phyloP scores from a whole-genome alignment of 2,888 invertebrate species.

The Tortrix viridana region DNA sequence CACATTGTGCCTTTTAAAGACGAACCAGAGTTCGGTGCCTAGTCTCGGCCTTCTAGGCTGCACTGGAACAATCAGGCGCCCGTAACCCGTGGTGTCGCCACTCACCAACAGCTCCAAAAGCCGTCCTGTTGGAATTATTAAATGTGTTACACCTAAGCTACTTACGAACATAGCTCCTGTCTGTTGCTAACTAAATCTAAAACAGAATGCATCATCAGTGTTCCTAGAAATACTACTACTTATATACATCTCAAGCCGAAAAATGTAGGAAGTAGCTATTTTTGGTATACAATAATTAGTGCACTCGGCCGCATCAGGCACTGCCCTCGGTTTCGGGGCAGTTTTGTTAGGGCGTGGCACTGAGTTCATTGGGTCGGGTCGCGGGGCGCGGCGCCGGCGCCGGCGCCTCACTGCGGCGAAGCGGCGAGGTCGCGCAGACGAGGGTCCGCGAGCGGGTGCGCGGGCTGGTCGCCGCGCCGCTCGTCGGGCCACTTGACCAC shows the following conservation, averaged over 20 bases:
- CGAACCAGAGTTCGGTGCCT: no score
- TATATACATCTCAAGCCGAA: constrained; percentile 56
- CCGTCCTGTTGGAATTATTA: constrained; percentile 38
- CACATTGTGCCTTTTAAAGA: neutral
- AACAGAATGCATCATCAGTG: constrained; percentile 44
- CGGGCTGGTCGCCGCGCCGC: constrained; percentile 46
- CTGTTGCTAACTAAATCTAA: constrained; percentile 21
- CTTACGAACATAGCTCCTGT: constrained; percentile 31
- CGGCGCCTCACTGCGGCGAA: constrained; percentile 63
- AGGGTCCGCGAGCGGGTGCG: constrained; percentile 67
- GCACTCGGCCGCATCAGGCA: constrained; percentile 59
- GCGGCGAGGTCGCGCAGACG: constrained; percentile 68
- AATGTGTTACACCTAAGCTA: constrained; percentile 7
- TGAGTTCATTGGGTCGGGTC: constrained; percentile 51
- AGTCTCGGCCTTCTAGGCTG: neutral
- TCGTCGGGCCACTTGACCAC: constrained; percentile 77
- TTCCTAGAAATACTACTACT: constrained; percentile 52
- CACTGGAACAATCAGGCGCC: constrained; percentile 30
- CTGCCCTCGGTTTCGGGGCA: constrained; percentile 60
- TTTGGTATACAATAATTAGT: constrained; percentile 49
- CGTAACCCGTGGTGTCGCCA: constrained; percentile 38
- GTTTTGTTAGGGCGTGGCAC: constrained; percentile 62
- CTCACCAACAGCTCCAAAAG: constrained; percentile 41
- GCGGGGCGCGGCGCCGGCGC: constrained; percentile 42
- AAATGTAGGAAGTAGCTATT: constrained; percentile 50